Percentiles rank a stretch among this genome's conserved stretches.
Conservation (phyloP, 2,113 vertebrate species). For the Cyanistes caeruleus region DNA sequence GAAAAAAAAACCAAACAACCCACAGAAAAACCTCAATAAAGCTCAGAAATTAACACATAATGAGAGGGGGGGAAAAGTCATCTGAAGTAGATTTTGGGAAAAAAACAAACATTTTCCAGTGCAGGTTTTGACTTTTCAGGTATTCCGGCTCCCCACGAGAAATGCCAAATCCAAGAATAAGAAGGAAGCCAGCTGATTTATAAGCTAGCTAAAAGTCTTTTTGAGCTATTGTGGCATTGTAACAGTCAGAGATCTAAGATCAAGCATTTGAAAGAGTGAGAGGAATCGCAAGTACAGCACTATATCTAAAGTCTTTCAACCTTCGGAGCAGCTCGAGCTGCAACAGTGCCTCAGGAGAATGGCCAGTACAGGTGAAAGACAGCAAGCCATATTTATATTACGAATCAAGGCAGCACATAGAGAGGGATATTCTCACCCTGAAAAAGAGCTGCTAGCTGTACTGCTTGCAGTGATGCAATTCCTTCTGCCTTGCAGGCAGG, state of each 20-base stretch:
- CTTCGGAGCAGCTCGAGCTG: not conserved
- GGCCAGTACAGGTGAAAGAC: not conserved
- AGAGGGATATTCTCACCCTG: not conserved
- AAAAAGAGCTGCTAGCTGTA: not conserved
- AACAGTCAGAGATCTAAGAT: conserved; percentile 23
- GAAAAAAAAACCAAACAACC: not conserved
- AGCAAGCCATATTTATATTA: not conserved
- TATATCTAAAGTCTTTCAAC: not conserved
- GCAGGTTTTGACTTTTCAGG: not conserved
- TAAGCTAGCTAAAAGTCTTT: not conserved
- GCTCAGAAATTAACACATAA: not conserved
- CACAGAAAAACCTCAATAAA: not conserved
- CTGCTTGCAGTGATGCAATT: not conserved
- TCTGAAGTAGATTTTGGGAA: not conserved
- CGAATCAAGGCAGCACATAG: not conserved
- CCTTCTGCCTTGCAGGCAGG: not conserved
- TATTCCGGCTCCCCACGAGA: not conserved
- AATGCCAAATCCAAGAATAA: conserved; percentile 14
- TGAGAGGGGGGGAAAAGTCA: not conserved
- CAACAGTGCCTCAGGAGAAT: not conserved
- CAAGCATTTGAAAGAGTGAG: conserved; percentile 28
- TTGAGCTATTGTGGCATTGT: conserved; percentile 1
- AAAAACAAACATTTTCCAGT: not conserved
- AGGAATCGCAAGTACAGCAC: not conserved
- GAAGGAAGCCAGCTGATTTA: not conserved